A percentile compares a stretch with the other conserved stretches of the same genome.
Conservation (phyloP, 2,888 invertebrate species). For the Heliothis peltigera region DNA sequence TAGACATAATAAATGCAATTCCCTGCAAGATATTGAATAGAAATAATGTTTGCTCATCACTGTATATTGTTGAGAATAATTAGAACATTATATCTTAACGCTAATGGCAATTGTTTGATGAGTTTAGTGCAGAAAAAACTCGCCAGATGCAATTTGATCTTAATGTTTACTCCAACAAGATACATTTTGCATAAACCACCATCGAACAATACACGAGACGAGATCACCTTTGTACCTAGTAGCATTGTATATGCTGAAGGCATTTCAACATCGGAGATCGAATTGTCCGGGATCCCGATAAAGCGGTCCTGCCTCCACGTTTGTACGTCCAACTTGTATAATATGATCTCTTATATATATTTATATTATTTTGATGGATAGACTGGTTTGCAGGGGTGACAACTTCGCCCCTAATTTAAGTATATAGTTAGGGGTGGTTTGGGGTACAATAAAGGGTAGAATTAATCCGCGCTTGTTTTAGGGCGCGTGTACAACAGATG, state of each 20-base stretch:
- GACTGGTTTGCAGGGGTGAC: slow-evolving; percentile 54
- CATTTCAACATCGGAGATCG: slow-evolving; percentile 52
- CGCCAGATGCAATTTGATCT: slow-evolving; percentile 17
- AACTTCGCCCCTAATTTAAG: slow-evolving; percentile 63
- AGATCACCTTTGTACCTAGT: slow-evolving; percentile 38
- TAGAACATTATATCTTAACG: slow-evolving; percentile 18
- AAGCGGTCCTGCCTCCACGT: slow-evolving; percentile 24
- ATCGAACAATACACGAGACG: slow-evolving; percentile 29
- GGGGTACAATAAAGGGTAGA: slow-evolving; percentile 61
- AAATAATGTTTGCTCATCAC: neutral
- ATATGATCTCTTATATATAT: slow-evolving; percentile 36
- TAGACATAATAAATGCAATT: neutral
- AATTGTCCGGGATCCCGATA: slow-evolving; percentile 35
- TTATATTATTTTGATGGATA: slow-evolving; percentile 60
- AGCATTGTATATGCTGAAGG: slow-evolving; percentile 48
- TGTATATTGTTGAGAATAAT: slow-evolving; percentile 22
- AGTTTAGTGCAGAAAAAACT: slow-evolving; percentile 16
- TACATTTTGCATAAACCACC: slow-evolving; percentile 17
- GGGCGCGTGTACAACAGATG: slow-evolving; percentile 50
- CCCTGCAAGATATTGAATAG: slow-evolving; percentile 4
- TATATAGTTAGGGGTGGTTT: slow-evolving; percentile 54
- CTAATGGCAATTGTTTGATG: slow-evolving; percentile 25
- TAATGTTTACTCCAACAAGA: slow-evolving; percentile 7
- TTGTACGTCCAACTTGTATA: slow-evolving; percentile 29
- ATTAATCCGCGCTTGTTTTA: slow-evolving; percentile 61